phyloP scores from a whole-genome alignment of 2,888 invertebrate genomes.

The Schizotus pectinicornis region DNA sequence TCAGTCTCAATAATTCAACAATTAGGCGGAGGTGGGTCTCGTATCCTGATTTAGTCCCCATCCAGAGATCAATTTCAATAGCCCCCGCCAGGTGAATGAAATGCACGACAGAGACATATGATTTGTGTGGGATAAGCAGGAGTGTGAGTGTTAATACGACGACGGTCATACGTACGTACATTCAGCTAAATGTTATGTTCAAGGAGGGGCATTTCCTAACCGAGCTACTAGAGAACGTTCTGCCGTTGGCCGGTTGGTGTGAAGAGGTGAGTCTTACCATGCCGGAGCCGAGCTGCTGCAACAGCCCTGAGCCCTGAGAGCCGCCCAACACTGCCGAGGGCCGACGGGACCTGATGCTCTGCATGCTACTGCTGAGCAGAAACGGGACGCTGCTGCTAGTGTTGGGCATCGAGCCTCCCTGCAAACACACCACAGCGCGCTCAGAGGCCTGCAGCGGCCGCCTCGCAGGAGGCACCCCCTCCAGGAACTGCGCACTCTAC shows the following conservation, averaged over 20 bases:
- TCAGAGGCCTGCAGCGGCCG: conserved; percentile 9
- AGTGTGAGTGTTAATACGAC: conserved; percentile 42
- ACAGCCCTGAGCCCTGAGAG: conserved; percentile 73
- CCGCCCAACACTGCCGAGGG: conserved; percentile 75
- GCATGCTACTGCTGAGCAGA: conserved; percentile 80
- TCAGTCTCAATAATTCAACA: conserved; percentile 19
- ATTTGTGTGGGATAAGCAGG: conserved; percentile 52
- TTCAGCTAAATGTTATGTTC: conserved; percentile 72
- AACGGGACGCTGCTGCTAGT: conserved; percentile 89
- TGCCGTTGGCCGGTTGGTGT: conserved; percentile 61
- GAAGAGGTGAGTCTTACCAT: conserved; percentile 87
- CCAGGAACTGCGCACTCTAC: neutral
- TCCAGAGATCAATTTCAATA: conserved; percentile 41
- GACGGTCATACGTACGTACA: conserved; percentile 53
- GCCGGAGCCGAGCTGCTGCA: conserved; percentile 90
- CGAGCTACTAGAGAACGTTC: conserved; percentile 63
- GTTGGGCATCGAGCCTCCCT: conserved; percentile 91
- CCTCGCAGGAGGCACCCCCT: too few relatives aligned
- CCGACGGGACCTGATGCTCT: conserved; percentile 76
- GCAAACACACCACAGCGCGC: conserved; percentile 46
- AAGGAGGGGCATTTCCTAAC: conserved; percentile 80
- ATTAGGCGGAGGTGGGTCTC: conserved; percentile 30
- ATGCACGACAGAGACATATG: conserved; percentile 51
- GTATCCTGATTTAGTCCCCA: conserved; percentile 28
- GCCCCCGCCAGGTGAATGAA: conserved; percentile 58